Percentiles rank a stretch among this genome's conserved stretches.
Conservation (phyloP, 2,888 invertebrate genomes). For the Tiliacea aurago region DNA sequence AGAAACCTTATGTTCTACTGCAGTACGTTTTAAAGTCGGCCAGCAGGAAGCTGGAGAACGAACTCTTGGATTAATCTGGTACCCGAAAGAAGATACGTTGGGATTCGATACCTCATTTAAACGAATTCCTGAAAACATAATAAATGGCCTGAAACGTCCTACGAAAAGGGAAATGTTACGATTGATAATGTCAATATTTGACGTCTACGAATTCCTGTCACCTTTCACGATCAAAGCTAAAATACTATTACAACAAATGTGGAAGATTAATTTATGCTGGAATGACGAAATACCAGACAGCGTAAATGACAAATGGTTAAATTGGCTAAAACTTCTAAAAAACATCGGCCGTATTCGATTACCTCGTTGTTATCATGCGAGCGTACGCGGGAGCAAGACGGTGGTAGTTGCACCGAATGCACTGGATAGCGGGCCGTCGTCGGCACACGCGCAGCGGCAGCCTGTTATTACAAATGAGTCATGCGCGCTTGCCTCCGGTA, state of each 20-base stretch:
- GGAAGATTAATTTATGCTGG: constrained; percentile 2
- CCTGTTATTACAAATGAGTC: not conserved
- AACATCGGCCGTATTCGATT: not conserved
- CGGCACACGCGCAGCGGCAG: not conserved
- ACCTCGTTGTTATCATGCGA: not conserved
- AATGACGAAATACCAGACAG: constrained; percentile 2
- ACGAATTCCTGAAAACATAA: no score
- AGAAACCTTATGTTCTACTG: no score
- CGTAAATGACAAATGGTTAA: constrained; percentile 1
- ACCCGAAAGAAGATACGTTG: no score
- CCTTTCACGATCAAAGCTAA: not conserved
- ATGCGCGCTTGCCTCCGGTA: not conserved
- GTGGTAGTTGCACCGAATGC: not conserved
- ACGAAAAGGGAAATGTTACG: no score
- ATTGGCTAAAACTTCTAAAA: not conserved
- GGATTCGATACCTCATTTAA: no score
- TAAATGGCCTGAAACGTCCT: no score
- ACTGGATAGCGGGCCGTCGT: not conserved
- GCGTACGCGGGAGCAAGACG: not conserved
- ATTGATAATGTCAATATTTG: no score
- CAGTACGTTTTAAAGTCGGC: not conserved
- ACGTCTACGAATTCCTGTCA: not conserved
- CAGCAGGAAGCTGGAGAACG: not conserved
- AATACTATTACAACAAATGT: not conserved
- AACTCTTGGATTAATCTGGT: not conserved